Conservation (phyloP, 1,140 invertebrate genomes). For the Temnothorax longispinosus region DNA sequence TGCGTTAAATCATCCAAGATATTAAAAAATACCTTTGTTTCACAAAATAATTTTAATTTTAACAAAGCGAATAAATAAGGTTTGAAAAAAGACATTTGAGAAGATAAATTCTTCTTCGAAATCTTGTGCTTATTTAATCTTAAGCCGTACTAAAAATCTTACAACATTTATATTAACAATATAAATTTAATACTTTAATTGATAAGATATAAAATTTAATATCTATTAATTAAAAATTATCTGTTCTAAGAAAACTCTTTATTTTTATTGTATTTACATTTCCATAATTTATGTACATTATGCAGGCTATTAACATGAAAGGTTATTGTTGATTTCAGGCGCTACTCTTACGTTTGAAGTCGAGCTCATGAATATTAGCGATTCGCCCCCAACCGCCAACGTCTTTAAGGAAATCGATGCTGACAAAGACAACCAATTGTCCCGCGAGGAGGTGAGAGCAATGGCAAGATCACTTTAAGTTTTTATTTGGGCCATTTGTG, state of each 20-base stretch:
- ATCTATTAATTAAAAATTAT: not conserved
- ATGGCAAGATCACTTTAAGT: slow-evolving; percentile 87
- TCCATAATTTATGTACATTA: not conserved
- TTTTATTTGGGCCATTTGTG: slow-evolving; percentile 71
- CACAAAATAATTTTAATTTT: not conserved
- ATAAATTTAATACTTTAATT: not conserved
- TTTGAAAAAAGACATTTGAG: not conserved
- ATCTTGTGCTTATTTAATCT: not conserved
- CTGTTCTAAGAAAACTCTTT: not conserved
- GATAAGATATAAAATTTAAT: not conserved
- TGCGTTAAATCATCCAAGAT: not conserved
- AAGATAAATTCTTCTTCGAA: not conserved
- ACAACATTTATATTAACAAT: not conserved
- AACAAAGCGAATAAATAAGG: not conserved
- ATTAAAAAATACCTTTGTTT: not conserved
- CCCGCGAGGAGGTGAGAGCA: slow-evolving; percentile 95
- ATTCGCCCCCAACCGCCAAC: slow-evolving; percentile 94
- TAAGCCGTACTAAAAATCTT: not conserved
- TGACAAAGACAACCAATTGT: slow-evolving; percentile 95
- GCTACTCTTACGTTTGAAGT: slow-evolving; percentile 96
- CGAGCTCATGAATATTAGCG: slow-evolving; percentile 96
- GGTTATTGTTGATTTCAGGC: slow-evolving; percentile 85
- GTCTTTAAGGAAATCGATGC: slow-evolving; percentile 98
- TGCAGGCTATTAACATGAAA: not conserved
- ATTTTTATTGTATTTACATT: not conserved